Evolutionary conservation across 2,888 invertebrate genomes (phyloP).

Genomic region (Drosophila incognita): DNA sequence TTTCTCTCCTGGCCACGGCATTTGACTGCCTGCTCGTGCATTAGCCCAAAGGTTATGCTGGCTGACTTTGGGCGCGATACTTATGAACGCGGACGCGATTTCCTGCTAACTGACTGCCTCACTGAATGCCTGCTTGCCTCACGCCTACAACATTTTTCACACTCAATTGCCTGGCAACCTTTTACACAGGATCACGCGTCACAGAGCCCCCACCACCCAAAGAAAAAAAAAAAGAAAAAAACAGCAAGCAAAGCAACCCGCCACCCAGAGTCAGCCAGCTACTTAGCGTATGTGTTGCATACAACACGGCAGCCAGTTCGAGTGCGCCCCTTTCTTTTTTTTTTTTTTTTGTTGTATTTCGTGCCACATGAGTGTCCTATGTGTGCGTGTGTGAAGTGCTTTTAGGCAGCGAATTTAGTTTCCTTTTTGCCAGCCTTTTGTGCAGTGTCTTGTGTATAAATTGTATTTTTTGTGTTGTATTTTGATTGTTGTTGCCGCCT

Average conservation of each 20-base stretch:
- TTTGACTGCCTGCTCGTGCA: conserved; percentile 77
- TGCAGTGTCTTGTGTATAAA: conserved; percentile 58
- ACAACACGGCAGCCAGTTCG: conserved; percentile 48
- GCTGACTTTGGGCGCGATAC: conserved; percentile 58
- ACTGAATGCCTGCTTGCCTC: conserved; percentile 22
- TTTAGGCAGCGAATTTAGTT: conserved; percentile 69
- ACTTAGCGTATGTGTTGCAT: conserved; percentile 77
- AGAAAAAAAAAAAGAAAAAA: neutral
- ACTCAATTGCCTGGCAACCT: conserved; percentile 79
- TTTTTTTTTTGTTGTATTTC: neutral
- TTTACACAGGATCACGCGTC: conserved; percentile 75
- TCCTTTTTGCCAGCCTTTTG: conserved; percentile 58
- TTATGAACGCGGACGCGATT: conserved; percentile 48
- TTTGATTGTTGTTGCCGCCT: conserved; percentile 2
- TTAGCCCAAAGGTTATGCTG: conserved; percentile 67
- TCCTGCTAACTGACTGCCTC: conserved; percentile 16
- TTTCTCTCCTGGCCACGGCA: conserved; percentile 52
- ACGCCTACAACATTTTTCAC: conserved; percentile 76
- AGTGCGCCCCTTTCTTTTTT: conserved; percentile 29
- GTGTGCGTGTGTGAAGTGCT: conserved; percentile 47
- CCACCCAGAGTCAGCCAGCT: conserved; percentile 48
- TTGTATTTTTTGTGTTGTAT: conserved; percentile 44
- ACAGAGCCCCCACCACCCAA: conserved; percentile 19
- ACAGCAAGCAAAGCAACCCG: neutral
- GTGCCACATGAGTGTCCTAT: conserved; percentile 18